A percentile compares a stretch with the other conserved stretches of the same genome.
These are phyloP conservation scores for Spizella passerina DNA, from an alignment of 2,797 vertebrate genomes.

Conservation along the genomic window DNA sequence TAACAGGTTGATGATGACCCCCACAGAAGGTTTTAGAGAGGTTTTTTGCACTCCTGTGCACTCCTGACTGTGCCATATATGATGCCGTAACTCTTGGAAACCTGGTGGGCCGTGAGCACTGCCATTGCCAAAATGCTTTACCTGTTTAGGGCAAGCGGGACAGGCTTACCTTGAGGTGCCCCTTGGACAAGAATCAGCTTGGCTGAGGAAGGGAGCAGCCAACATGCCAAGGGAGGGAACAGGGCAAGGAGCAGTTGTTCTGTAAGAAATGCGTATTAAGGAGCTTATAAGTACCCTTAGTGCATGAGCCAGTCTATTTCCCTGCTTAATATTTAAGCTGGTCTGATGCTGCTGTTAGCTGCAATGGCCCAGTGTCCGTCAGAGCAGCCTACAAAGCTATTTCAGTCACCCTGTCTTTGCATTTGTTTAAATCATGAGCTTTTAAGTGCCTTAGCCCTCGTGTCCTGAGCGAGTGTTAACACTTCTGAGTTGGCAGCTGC, in stretches of 20 bases:
- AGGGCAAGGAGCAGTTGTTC: neutral
- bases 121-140: neutral
- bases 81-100: neutral
- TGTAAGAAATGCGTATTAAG: neutral
- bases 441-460: slow-evolving; percentile 23
- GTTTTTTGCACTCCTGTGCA: fast-evolving
- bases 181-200: neutral
- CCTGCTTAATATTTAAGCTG: slow-evolving; percentile 50
- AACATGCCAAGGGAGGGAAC: neutral
- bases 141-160: neutral
- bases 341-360: slow-evolving; percentile 9
- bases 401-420: neutral
- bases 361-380: neutral
- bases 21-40: neutral
- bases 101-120: neutral
- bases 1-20: neutral
- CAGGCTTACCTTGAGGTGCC: neutral
- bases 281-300: neutral
- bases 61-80: fast-evolving
- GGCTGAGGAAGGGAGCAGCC: neutral
- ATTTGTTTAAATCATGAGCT: neutral
- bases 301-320: slow-evolving; percentile 11
- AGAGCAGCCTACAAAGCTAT: slow-evolving; percentile 17
- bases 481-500: neutral
- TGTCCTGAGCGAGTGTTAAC: neutral